A percentile compares a stretch with the other conserved stretches of the same genome.
Conservation (phyloP, 1,140 invertebrate species). For the Psilanteris sp. region DNA sequence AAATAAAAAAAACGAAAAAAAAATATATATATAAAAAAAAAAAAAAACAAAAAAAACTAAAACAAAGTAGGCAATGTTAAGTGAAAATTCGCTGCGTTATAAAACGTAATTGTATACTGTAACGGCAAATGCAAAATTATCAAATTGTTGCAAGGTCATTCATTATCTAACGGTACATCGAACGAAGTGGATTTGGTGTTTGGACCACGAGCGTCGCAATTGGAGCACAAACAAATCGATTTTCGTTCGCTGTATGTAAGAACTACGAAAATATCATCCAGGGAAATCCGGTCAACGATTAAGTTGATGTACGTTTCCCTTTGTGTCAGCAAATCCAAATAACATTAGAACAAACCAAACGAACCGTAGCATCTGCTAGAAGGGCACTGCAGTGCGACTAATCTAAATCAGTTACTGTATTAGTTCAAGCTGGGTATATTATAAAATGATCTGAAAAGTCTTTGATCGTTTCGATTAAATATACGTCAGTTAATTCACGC, state of each 20-base stretch:
- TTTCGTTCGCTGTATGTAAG: constrained; percentile 40
- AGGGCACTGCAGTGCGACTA: constrained; percentile 35
- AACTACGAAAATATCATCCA: constrained; percentile 33
- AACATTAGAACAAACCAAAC: constrained; percentile 40
- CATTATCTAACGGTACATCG: constrained; percentile 30
- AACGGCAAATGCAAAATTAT: constrained; percentile 16
- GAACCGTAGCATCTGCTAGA: constrained; percentile 19
- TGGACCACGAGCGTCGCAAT: no score
- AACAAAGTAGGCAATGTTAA: no score
- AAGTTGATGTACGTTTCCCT: constrained; percentile 50
- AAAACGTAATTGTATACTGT: no score
- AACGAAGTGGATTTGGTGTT: constrained; percentile 18
- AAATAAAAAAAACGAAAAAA: no score
- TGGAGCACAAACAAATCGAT: constrained; percentile 3
- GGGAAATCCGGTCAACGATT: constrained; percentile 51
- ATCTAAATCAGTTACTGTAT: constrained; percentile 47
- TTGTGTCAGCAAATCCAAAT: constrained; percentile 35
- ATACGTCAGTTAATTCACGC: constrained; percentile 27
- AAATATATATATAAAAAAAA: no score
- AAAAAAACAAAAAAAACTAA: no score
- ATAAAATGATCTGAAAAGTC: constrained; percentile 37
- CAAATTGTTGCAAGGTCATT: constrained; percentile 16
- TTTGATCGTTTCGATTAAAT: constrained; percentile 28
- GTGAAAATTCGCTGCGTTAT: no score
- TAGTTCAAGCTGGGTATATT: constrained; percentile 56